These are phyloP conservation scores for Drosophila parabipectinata DNA, from an alignment of 1,140 invertebrate genomes.

Conservation along the genomic window DNA sequence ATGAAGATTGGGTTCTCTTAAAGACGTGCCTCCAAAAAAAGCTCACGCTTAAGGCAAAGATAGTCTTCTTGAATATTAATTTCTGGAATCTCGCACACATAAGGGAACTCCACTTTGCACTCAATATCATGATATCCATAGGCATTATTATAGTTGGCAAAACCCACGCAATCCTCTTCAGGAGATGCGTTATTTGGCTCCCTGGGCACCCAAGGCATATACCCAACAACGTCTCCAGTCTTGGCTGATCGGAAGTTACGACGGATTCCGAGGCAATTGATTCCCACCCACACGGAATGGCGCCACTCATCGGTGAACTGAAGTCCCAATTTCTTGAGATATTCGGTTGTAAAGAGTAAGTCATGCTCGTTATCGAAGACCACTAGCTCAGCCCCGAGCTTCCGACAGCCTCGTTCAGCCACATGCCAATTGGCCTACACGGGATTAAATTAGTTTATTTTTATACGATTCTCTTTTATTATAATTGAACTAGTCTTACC, in stretches of 20 bases:
- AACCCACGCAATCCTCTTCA: slow-evolving; percentile 31
- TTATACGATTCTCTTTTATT: no score
- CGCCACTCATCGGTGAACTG: neutral
- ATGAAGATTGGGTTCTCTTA: neutral
- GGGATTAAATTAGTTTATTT: neutral
- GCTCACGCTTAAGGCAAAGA: neutral
- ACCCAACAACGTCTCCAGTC: neutral
- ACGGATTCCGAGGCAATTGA: slow-evolving; percentile 9
- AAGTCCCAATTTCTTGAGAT: slow-evolving; percentile 12
- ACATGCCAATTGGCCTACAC: slow-evolving; percentile 21
- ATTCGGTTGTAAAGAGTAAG: neutral
- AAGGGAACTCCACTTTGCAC: slow-evolving; percentile 13
- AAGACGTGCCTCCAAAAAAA: neutral
- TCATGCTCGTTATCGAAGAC: slow-evolving; percentile 7
- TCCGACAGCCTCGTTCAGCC: slow-evolving; percentile 23
- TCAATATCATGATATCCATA: slow-evolving; percentile 25
- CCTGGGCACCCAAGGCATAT: slow-evolving; percentile 1
- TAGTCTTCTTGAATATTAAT: neutral
- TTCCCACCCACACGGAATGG: slow-evolving; percentile 30
- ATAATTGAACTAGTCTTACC: neutral
- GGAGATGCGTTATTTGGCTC: slow-evolving; percentile 11
- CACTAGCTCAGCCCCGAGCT: slow-evolving; percentile 4
- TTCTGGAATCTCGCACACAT: neutral
- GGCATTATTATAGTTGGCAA: neutral
- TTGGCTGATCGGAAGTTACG: slow-evolving; percentile 10